Conservation (phyloP, 1,140 invertebrate species). For the Zaprionus taronus region DNA sequence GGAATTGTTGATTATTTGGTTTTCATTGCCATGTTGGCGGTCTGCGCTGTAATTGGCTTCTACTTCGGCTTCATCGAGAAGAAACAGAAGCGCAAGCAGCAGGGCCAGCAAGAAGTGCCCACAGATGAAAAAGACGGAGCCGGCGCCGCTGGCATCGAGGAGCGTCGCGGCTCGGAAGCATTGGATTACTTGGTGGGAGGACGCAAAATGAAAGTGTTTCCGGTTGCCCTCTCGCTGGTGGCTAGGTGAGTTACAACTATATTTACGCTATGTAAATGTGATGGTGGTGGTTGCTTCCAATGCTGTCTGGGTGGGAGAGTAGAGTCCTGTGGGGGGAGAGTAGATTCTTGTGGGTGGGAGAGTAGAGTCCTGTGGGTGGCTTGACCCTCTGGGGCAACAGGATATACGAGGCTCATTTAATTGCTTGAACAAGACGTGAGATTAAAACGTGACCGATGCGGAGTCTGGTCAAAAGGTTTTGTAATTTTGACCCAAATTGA, state of each 20-base stretch:
- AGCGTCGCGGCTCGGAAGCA: constrained; percentile 83
- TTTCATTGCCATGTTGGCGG: constrained; percentile 89
- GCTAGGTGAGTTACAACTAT: constrained; percentile 87
- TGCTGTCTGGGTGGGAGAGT: not conserved
- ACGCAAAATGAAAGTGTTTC: constrained; percentile 91
- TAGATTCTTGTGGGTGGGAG: no score
- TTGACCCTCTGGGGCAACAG: constrained; percentile 7
- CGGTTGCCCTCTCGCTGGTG: constrained; percentile 92
- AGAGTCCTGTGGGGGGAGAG: not conserved
- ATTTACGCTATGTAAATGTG: constrained; percentile 57
- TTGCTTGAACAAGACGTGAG: constrained; percentile 16
- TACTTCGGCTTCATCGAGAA: constrained; percentile 90
- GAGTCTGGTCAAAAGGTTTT: constrained; percentile 23
- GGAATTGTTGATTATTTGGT: constrained; percentile 89
- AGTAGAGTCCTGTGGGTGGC: not conserved
- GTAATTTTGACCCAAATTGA: constrained; percentile 37
- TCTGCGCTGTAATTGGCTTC: constrained; percentile 88
- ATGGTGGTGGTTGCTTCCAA: not conserved
- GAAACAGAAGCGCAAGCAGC: constrained; percentile 73
- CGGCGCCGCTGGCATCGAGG: constrained; percentile 84
- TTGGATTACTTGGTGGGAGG: constrained; percentile 93
- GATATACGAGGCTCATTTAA: constrained; percentile 42
- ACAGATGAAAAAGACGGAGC: constrained; percentile 55
- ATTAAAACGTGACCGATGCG: constrained; percentile 14
- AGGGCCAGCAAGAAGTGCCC: constrained; percentile 30